Percentiles rank a stretch among this genome's conserved stretches.
These are phyloP conservation scores for Ferdinandea cuprea DNA, from an alignment of 2,888 invertebrate species.

Conservation along the genomic window DNA sequence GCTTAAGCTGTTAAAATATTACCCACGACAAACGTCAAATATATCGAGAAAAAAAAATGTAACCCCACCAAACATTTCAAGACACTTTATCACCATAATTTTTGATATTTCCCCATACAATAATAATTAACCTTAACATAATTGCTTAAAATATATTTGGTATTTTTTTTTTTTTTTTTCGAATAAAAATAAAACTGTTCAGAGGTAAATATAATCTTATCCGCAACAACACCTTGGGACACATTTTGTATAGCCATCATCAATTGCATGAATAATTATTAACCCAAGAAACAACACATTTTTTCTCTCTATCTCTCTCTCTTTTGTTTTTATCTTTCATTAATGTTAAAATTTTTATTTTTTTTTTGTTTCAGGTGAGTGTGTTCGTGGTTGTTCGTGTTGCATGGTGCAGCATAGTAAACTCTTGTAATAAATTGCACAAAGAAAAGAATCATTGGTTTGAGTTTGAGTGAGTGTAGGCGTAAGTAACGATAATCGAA, in stretches of 20 bases:
- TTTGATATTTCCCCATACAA: not conserved
- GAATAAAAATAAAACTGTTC: too few species aligned
- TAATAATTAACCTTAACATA: slow-evolving; percentile 30
- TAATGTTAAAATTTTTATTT: slow-evolving; percentile 25
- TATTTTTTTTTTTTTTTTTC: not conserved
- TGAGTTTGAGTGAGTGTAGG: slow-evolving; percentile 12
- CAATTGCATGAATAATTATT: slow-evolving; percentile 60
- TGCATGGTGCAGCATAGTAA: slow-evolving; percentile 10
- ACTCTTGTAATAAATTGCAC: slow-evolving; percentile 13
- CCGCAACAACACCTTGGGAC: slow-evolving; percentile 7
- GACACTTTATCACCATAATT: not conserved
- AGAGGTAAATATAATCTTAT: not conserved
- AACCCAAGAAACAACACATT: slow-evolving; percentile 8
- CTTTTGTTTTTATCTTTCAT: not conserved
- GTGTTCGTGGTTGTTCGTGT: not conserved
- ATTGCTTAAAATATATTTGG: slow-evolving; percentile 9
- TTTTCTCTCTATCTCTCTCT: too few species aligned
- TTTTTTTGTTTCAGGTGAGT: slow-evolving; percentile 62
- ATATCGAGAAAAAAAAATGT: not conserved
- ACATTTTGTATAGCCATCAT: slow-evolving; percentile 15
- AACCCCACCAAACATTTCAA: not conserved
- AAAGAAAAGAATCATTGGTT: not conserved
- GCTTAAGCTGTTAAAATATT: not conserved
- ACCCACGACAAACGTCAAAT: not conserved
- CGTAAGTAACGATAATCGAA: slow-evolving; percentile 38